phyloP scores from a whole-genome alignment of 2,113 vertebrate species.

The Ammodytes marinus region DNA sequence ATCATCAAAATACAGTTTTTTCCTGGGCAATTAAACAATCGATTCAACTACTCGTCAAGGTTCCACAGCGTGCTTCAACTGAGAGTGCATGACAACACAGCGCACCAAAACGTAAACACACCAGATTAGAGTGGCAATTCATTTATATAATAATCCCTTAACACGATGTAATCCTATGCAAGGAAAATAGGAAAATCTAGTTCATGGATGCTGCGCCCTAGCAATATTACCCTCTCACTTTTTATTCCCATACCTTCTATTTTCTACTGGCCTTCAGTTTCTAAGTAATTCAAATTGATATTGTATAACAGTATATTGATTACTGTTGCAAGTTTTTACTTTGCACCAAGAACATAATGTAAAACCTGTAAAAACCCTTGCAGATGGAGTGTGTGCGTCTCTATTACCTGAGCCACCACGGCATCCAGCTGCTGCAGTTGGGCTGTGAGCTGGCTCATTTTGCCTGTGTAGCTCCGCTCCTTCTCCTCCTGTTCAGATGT shows the following conservation, averaged over 20 bases:
- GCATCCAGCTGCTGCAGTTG: constrained; percentile 83
- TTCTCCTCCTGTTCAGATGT: constrained; percentile 76
- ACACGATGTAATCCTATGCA: constrained; percentile 1
- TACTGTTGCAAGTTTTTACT: not conserved
- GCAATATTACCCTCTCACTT: not conserved
- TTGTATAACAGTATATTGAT: too few species aligned
- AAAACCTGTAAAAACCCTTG: not conserved
- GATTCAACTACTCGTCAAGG: not conserved
- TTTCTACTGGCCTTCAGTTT: not conserved
- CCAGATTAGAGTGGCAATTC: constrained; percentile 19
- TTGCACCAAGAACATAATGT: not conserved
- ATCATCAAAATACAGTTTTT: not conserved
- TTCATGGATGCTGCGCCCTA: not conserved
- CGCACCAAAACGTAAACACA: not conserved
- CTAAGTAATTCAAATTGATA: not conserved
- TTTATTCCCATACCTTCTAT: not conserved
- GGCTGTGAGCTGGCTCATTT: constrained; percentile 82
- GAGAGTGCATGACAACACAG: not conserved
- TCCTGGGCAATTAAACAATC: too few species aligned
- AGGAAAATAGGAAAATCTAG: not conserved
- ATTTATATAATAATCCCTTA: constrained; percentile 23
- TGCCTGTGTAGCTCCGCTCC: constrained; percentile 77
- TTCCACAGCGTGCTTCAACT: not conserved
- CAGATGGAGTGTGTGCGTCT: not conserved
- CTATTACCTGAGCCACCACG: constrained; percentile 82